A percentile compares a stretch with the other conserved stretches of the same genome.
phyloP scores from a whole-genome alignment of 2,888 invertebrate species.

The Stictocephala bisonia region DNA sequence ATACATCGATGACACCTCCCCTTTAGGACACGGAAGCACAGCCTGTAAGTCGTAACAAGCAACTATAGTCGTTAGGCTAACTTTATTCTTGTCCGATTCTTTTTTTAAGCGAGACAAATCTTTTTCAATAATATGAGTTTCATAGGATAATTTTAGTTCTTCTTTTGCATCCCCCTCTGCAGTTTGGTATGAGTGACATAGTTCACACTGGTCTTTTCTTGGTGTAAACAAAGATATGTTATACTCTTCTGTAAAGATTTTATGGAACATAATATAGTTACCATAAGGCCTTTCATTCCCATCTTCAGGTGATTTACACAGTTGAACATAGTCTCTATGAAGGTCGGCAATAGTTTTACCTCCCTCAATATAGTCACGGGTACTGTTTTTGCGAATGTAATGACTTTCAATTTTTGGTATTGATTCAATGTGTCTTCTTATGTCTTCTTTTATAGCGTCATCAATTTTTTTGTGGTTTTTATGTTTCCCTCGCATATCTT shows the following conservation, averaged over 20 bases:
- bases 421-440: slow-evolving; percentile 22
- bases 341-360: slow-evolving; percentile 54
- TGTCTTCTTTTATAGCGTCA: slow-evolving; percentile 28
- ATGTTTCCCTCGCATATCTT: slow-evolving; percentile 26
- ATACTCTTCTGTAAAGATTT: slow-evolving; percentile 39
- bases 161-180: slow-evolving; percentile 55
- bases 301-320: slow-evolving; percentile 22
- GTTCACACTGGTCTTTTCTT: slow-evolving; percentile 61
- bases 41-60: slow-evolving; percentile 61
- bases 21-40: slow-evolving; percentile 60
- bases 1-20: slow-evolving; percentile 60
- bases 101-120: slow-evolving; percentile 56
- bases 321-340: slow-evolving; percentile 28
- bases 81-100: slow-evolving; percentile 56
- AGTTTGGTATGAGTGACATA: slow-evolving; percentile 58
- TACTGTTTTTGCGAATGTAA: slow-evolving; percentile 31
- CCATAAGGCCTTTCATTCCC: slow-evolving; percentile 28
- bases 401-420: slow-evolving; percentile 37
- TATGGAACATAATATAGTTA: slow-evolving; percentile 37
- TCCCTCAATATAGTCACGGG: slow-evolving; percentile 32
- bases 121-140: slow-evolving; percentile 56
- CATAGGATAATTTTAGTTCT: slow-evolving; percentile 55
- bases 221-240: slow-evolving; percentile 60
- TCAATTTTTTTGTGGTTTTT: slow-evolving; percentile 38
- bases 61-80: slow-evolving; percentile 49